Conservation (phyloP, 2,888 invertebrate species). For the Hypselothyrea guttata region DNA sequence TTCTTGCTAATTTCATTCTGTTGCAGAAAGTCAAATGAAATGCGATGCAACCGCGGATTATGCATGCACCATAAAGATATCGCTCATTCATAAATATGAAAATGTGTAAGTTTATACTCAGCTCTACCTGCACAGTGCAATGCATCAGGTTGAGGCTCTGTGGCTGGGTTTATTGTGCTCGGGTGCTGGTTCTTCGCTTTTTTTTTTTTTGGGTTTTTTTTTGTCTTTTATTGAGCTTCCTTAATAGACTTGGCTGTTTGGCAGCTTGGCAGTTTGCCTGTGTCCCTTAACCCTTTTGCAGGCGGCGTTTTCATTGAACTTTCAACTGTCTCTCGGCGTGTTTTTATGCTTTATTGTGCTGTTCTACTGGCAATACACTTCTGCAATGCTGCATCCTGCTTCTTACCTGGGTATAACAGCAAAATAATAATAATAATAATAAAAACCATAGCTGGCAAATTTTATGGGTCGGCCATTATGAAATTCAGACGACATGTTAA, state of each 20-base stretch:
- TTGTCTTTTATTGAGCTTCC: slow-evolving; percentile 50
- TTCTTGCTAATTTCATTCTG: too few species aligned
- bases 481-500: slow-evolving; percentile 49
- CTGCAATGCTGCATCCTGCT: too few species aligned
- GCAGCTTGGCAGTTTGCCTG: neutral
- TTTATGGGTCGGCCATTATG: slow-evolving; percentile 69
- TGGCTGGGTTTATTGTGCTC: slow-evolving; percentile 24
- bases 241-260: slow-evolving; percentile 17
- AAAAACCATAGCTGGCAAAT: slow-evolving; percentile 37
- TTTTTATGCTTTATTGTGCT: slow-evolving; percentile 2
- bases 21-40: too few species aligned
- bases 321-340: slow-evolving; percentile 19
- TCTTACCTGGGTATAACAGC: too few species aligned
- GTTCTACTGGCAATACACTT: slow-evolving; percentile 1
- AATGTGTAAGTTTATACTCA: too few species aligned
- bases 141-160: slow-evolving; percentile 28
- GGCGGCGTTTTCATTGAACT: slow-evolving; percentile 37
- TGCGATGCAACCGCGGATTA: too few species aligned
- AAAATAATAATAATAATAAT: neutral
- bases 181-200: slow-evolving; percentile 17
- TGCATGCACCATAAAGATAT: too few species aligned
- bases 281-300: slow-evolving; percentile 14
- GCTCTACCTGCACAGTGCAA: too few species aligned
- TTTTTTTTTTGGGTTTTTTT: neutral
- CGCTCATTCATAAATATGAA: too few species aligned